A percentile compares a stretch with the other conserved stretches of the same genome.
These are phyloP conservation scores for Trididemnum miniatum DNA, from an alignment of 23 tunicate species.

Conservation along the genomic window DNA sequence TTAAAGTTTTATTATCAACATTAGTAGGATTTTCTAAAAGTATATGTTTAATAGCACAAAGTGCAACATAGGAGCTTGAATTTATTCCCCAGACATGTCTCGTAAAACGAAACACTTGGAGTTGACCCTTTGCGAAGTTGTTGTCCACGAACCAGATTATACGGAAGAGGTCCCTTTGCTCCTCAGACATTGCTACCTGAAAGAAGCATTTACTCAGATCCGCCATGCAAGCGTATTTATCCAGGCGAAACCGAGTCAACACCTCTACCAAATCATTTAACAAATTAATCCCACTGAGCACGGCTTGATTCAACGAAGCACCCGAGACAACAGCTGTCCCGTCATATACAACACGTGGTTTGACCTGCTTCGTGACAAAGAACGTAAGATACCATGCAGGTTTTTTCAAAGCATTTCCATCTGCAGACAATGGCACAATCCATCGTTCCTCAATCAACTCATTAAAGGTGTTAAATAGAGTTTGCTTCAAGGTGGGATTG, in stretches of 20 bases:
- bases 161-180: constrained; percentile 3
- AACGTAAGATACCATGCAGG: constrained; percentile 2
- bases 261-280: constrained; percentile 13
- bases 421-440: neutral
- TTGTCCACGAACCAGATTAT: neutral
- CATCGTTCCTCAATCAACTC: neutral
- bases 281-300: constrained; percentile 2
- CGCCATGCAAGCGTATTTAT: constrained; percentile 15
- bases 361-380: constrained; percentile 1
- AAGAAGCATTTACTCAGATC: constrained; percentile 19
- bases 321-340: constrained; percentile 4
- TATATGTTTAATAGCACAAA: neutral
- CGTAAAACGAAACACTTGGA: neutral
- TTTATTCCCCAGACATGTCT: constrained; percentile 23
- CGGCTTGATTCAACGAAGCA: neutral
- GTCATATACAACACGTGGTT: constrained; percentile 11
- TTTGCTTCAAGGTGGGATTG: neutral
- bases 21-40: constrained; percentile 14
- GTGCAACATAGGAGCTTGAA: neutral
- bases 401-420: no score
- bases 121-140: neutral
- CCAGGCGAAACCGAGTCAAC: constrained; percentile 13
- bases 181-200: constrained; percentile 8
- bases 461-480: neutral
- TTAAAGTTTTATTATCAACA: neutral